Base-by-base conservation (phyloP, 2,888 invertebrate genomes). In the Atherix ibis region DNA sequence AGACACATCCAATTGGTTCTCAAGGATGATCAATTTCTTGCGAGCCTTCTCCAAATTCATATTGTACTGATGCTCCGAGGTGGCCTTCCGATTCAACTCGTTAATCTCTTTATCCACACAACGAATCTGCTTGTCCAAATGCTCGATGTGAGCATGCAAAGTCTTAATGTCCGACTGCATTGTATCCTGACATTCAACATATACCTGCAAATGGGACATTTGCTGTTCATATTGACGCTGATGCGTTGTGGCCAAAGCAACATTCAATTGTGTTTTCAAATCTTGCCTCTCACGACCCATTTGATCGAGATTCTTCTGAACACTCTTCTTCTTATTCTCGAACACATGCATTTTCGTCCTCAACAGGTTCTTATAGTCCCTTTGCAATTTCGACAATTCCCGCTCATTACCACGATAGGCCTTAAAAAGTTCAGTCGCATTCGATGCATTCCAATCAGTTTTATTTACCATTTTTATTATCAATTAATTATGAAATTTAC, bases 31-130 rank as follows among this genome's bases (percentile, higher is more conserved):
- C 40, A 54, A 41, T 35, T 48, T 48, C 38, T 53, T 54, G 3
- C 50, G 47, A 4, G 50, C 49, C 9, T 40, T 47, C 2, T 40
- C 40, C 16, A 56, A 52, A 33, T 54, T 47, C 0, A 46, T 48
- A 37, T 51, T 49, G 32, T 60, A 53, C 41, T 54, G 53, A n/a
- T 46, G 44, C 19, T 59, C 58, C 1, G 60, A 55, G 13, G 57
- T 50, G 0, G 58, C 58, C 26, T 50, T 38, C 0, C 52, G 48
- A 37, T 55, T 58, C 2, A 61, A 41, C 16, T 52, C 52, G 19
- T 53, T 55, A 5, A 53, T 52, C n/a, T 51, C 46, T 27, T 54
- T 53, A 28, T 51, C 44, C 2, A 54, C 48, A 3, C 51, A 49
- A 30, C 52, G 51, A 3, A 52, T 49, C 33, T 57, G 58, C 4